These are phyloP conservation scores for Clarias platycephalus DNA, from an alignment of 2,797 vertebrate species.

Conservation along the genomic window DNA sequence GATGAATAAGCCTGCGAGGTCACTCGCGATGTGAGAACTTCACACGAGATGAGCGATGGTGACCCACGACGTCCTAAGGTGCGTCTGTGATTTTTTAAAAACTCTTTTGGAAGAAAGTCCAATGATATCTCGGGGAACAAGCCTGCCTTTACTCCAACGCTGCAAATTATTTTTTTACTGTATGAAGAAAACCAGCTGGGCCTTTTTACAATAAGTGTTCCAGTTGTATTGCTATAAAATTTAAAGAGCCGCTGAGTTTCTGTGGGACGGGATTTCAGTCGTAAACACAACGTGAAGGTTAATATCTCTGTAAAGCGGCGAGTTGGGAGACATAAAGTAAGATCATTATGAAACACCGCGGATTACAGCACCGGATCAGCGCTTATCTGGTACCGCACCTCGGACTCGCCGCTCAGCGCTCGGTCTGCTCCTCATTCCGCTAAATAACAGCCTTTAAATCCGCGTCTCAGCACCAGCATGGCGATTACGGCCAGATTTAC, in stretches of 20 bases:
- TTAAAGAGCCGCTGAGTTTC: constrained; percentile 65
- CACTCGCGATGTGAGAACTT: background rate
- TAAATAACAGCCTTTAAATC: background rate
- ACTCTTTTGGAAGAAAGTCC: too few species aligned
- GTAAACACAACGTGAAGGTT: constrained; percentile 42
- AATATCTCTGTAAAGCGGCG: constrained; percentile 54
- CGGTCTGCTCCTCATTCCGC: too few species aligned
- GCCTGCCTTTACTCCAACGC: background rate
- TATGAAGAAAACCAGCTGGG: background rate
- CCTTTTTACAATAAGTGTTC: constrained; percentile 15
- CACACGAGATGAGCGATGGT: background rate
- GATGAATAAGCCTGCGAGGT: background rate
- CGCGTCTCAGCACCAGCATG: background rate
- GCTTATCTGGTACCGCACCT: background rate
- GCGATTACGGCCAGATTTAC: background rate
- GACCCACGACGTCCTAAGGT: background rate
- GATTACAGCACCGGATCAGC: background rate
- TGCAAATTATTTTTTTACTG: background rate
- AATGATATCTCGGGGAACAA: background rate
- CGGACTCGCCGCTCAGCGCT: too few species aligned
- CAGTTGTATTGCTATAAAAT: constrained; percentile 60
- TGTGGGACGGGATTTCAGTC: constrained; percentile 47
- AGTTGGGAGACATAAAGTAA: constrained; percentile 8
- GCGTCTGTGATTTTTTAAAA: background rate
- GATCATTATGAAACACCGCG: background rate